A percentile compares a stretch with the other conserved stretches of the same genome.
Conservation (phyloP, 2,888 invertebrate genomes). For the Melinopterus prodromus region DNA sequence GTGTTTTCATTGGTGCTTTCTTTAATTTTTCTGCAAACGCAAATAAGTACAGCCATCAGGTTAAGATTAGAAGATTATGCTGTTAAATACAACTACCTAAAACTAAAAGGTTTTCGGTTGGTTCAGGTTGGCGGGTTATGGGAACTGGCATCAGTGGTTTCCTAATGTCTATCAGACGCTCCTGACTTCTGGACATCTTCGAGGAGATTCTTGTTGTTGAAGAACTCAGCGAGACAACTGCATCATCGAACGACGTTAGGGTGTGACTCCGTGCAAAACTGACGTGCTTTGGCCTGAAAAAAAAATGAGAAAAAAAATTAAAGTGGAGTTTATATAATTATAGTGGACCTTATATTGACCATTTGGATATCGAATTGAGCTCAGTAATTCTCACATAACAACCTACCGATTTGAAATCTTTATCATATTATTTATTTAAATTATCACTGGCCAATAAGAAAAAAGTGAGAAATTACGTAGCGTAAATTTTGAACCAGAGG, state of each 20-base stretch:
- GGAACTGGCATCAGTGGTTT: conserved; percentile 63
- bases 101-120: conserved; percentile 66
- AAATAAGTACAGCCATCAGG: conserved; percentile 25
- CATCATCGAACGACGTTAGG: conserved; percentile 83
- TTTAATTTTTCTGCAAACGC: conserved; percentile 77
- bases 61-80: not conserved
- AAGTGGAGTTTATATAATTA: not conserved
- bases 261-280: conserved; percentile 91
- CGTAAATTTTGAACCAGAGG: too few species aligned
- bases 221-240: conserved; percentile 60
- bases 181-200: conserved; percentile 67
- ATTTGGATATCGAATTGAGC: too few species aligned
- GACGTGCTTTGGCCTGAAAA: conserved; percentile 83
- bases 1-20: conserved; percentile 87
- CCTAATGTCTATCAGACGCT: conserved; percentile 78
- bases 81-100: conserved; percentile 61
- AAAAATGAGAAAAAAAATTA: not conserved
- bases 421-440: too few species aligned
- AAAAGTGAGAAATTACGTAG: too few species aligned
- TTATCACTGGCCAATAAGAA: too few species aligned
- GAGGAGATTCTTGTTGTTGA: conserved; percentile 52
- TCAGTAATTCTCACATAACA: too few species aligned
- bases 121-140: conserved; percentile 60
- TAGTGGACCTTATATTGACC: too few species aligned
- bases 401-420: too few species aligned